Percentiles rank a stretch among this genome's conserved stretches.
phyloP scores from a whole-genome alignment of 2,888 invertebrate genomes.

The Hanleya hanleyi region DNA sequence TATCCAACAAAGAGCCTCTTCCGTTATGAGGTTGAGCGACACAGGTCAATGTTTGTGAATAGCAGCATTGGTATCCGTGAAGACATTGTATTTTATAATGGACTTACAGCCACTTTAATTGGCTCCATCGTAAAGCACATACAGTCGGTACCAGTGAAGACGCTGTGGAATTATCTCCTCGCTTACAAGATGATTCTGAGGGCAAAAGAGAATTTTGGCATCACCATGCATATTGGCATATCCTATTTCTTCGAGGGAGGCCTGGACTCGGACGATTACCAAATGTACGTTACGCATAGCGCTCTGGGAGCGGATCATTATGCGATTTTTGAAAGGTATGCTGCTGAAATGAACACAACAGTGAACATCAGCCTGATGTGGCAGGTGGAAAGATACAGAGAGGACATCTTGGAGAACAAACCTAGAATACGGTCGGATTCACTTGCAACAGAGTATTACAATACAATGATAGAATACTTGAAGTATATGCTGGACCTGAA shows the following conservation, averaged over 20 bases:
- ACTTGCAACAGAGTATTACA: slow-evolving; percentile 22
- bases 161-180: slow-evolving; percentile 21
- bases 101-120: slow-evolving; percentile 14
- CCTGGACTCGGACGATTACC: slow-evolving; percentile 14
- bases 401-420: not conserved
- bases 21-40: not conserved
- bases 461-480: slow-evolving; percentile 28
- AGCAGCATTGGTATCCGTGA: not conserved
- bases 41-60: not conserved
- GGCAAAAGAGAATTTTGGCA: slow-evolving; percentile 25
- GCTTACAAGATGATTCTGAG: slow-evolving; percentile 29
- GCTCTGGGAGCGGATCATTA: slow-evolving; percentile 21
- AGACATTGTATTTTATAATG: slow-evolving; percentile 16
- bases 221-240: slow-evolving; percentile 18
- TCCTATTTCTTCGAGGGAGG: slow-evolving; percentile 20
- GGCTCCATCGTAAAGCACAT: slow-evolving; percentile 7
- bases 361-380: not conserved
- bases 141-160: slow-evolving; percentile 6
- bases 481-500: slow-evolving; percentile 22
- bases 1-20: not conserved
- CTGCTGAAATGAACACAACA: not conserved
- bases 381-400: not conserved
- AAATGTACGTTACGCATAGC: not conserved
- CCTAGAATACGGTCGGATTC: slow-evolving; percentile 8
- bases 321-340: slow-evolving; percentile 9